Evolutionary conservation across 2,888 invertebrate species (phyloP).

Genomic region (Mythimna albipuncta): DNA sequence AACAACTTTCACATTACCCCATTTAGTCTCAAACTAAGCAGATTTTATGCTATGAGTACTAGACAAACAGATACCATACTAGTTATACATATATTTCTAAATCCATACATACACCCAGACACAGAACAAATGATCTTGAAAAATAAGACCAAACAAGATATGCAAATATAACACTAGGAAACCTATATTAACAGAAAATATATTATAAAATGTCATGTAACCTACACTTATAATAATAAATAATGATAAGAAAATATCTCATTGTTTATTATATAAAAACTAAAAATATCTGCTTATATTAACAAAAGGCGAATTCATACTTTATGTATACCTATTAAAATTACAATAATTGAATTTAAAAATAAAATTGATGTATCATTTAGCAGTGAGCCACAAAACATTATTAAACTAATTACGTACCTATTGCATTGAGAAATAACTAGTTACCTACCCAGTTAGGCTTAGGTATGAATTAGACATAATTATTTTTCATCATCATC

Average conservation of each 20-base stretch:
- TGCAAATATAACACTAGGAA: background rate
- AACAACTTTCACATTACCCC: too few relatives aligned
- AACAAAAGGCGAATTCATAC: background rate
- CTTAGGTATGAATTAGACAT: too few relatives aligned
- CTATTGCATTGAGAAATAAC: background rate
- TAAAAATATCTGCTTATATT: background rate
- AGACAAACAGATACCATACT: too few relatives aligned
- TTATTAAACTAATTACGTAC: background rate
- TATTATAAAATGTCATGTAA: too few relatives aligned
- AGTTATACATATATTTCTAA: too few relatives aligned
- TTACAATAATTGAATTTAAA: background rate
- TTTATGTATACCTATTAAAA: background rate
- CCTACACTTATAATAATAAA: too few relatives aligned
- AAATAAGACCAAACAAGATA: constrained; percentile 1
- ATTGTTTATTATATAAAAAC: background rate
- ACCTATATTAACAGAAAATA: background rate
- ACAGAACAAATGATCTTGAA: too few relatives aligned
- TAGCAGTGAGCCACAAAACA: background rate
- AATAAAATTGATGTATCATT: background rate
- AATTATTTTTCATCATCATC: too few relatives aligned
- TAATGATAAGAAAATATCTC: background rate
- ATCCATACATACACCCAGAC: too few relatives aligned
- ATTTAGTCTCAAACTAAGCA: too few relatives aligned
- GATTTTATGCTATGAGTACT: too few relatives aligned
- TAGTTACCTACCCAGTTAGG: too few relatives aligned